Conservation (phyloP, 2,888 invertebrate species). For the Apomyelois bistriatella region DNA sequence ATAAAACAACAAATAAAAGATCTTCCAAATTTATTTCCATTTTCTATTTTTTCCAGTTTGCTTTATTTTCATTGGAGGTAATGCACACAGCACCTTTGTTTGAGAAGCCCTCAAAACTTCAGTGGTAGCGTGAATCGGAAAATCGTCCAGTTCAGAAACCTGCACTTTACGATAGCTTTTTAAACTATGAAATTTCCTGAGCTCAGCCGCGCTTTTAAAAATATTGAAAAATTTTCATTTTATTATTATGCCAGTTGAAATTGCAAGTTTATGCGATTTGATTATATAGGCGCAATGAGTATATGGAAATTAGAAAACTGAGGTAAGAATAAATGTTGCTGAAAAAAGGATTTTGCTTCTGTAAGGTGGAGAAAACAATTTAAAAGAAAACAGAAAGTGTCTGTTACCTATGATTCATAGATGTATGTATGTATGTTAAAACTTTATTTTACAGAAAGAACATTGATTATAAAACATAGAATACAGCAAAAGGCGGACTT, state of each 20-base stretch:
- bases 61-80: conserved; percentile 30
- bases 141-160: conserved; percentile 27
- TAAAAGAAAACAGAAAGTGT: too few relatives aligned
- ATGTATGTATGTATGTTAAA: too few relatives aligned
- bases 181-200: conserved; percentile 31
- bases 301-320: too few relatives aligned
- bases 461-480: too few relatives aligned
- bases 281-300: not conserved
- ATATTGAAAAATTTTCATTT: conserved; percentile 20
- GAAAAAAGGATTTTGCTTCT: too few relatives aligned
- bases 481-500: too few relatives aligned
- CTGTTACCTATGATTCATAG: too few relatives aligned
- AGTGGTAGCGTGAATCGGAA: conserved; percentile 34
- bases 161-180: conserved; percentile 29
- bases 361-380: too few relatives aligned
- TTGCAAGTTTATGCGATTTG: not conserved
- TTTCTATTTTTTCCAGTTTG: conserved; percentile 14
- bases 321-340: too few relatives aligned
- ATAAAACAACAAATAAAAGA: not conserved
- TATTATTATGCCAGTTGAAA: not conserved
- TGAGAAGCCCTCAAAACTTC: conserved; percentile 45
- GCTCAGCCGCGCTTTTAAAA: conserved; percentile 26
- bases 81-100: conserved; percentile 39
- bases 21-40: not conserved
- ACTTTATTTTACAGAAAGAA: too few relatives aligned